Evolutionary conservation across 2,888 invertebrate genomes (phyloP), one percentile per base, ranked within the genome.

Genomic region (Acleris cristana): DNA sequence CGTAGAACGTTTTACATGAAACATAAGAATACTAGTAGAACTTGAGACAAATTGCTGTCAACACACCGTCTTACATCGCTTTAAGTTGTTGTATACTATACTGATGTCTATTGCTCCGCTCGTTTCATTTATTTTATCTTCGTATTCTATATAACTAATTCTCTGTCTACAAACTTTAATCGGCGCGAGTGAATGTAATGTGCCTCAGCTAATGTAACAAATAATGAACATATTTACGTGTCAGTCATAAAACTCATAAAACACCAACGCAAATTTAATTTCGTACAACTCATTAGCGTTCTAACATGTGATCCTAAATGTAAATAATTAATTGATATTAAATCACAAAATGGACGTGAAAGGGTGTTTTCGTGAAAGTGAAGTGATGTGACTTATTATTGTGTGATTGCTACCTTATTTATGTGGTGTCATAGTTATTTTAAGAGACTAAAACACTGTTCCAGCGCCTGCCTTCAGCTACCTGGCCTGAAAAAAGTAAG

Each of bases 271-370:
- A 55, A 45, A 53, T 56, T 45, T 19, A 45, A 55, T 64, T 69
- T 61, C 61, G 60, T 67, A 51, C 57, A 65, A 70, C 72, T 70
- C 62, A 66, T 71, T 72, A 72, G 76, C 77, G 74, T 75, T 77
- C 64, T 79, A 87, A 82, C 84, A 89, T 88, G 90, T 90, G 88
- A 90, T 87, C 85, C 77, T 69, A 78, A 85, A 86, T 87, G 86
- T 88, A 85, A 89, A 87, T 87, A 84, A 77, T 82, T 81, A 84
- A 85, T 84, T 83, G 79, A 80, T 82, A 82, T 82, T 79, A 81
- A 75, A 79, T 76, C 77, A 81, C 85, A 87, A 87, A 85, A 89
- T 89, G 89, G 87, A 87, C 87, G 85, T 85, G 81, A 87, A 84
- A 83, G 75, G 79, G 81, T 82, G 72, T 82, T 76, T 77, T 79